Conservation (phyloP, 2,113 vertebrate species). For the Thermophis baileyi region DNA sequence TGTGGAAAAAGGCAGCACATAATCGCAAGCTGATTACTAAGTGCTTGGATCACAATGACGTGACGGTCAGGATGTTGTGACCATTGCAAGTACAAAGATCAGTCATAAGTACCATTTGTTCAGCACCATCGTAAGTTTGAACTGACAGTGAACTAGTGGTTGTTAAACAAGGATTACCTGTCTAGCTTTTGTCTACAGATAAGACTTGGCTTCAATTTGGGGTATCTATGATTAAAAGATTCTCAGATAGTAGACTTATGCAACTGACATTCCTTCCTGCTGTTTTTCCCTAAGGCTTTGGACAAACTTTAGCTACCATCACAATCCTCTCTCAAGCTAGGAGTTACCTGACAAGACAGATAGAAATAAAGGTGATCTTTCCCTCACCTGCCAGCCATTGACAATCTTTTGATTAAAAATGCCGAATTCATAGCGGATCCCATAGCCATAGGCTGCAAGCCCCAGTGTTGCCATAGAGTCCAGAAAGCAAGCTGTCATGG, state of each 20-base stretch:
- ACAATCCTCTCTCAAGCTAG: background rate
- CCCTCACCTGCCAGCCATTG: slow-evolving; percentile 81
- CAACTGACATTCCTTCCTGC: background rate
- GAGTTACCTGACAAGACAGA: background rate
- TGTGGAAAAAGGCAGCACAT: background rate
- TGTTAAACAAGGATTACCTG: background rate
- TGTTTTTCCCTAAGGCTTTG: background rate
- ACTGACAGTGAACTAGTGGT: background rate
- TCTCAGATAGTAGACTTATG: background rate
- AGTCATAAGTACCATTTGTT: background rate
- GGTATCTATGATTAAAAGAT: background rate
- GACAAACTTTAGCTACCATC: background rate
- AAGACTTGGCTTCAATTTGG: background rate
- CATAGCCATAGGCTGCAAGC: slow-evolving; percentile 83
- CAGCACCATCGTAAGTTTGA: background rate
- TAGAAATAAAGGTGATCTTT: background rate
- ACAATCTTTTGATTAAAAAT: slow-evolving; percentile 89
- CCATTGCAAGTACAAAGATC: background rate
- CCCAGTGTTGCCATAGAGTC: slow-evolving; percentile 87
- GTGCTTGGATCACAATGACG: background rate
- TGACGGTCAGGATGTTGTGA: background rate
- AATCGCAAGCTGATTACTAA: background rate
- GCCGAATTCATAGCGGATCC: slow-evolving; percentile 90
- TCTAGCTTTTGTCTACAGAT: background rate
- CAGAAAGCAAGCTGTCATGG: slow-evolving; percentile 83